phyloP scores from a whole-genome alignment of 2,888 invertebrate species.

The Brenthis ino region DNA sequence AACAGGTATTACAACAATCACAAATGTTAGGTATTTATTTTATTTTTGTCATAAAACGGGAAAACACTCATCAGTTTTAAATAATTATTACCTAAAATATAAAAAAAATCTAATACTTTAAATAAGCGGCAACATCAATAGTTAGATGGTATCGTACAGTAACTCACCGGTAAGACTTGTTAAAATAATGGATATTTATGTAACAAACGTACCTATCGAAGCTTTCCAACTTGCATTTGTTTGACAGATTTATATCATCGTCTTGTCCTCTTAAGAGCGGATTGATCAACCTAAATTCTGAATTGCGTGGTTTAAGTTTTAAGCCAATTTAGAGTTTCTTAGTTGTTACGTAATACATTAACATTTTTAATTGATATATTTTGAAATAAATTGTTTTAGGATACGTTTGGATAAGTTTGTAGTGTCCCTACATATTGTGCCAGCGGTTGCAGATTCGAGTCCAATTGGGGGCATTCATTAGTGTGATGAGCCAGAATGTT shows the following conservation, averaged over 20 bases:
- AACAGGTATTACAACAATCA: too few species aligned
- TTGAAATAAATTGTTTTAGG: neutral
- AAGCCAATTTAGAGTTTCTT: constrained; percentile 40
- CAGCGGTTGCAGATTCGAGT: too few species aligned
- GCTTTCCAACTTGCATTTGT: constrained; percentile 29
- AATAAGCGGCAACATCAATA: constrained; percentile 19
- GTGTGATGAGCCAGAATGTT: too few species aligned
- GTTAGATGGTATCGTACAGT: constrained; percentile 8
- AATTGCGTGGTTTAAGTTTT: constrained; percentile 44
- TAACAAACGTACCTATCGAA: constrained; percentile 34
- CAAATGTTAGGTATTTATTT: neutral
- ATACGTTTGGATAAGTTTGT: neutral
- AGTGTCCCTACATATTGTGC: too few species aligned
- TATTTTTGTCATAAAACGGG: neutral
- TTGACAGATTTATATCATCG: constrained; percentile 42
- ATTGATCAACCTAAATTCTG: constrained; percentile 53
- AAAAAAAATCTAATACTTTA: neutral
- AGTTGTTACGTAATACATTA: constrained; percentile 8
- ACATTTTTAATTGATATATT: constrained; percentile 11
- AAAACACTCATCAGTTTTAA: neutral
- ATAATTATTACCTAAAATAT: neutral
- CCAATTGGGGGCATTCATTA: too few species aligned
- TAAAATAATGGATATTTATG: constrained; percentile 43
- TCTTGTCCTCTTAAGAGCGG: constrained; percentile 38
- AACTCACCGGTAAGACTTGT: constrained; percentile 29